phyloP scores from a whole-genome alignment of 1,140 invertebrate species.

The Hormaphis cornu region DNA sequence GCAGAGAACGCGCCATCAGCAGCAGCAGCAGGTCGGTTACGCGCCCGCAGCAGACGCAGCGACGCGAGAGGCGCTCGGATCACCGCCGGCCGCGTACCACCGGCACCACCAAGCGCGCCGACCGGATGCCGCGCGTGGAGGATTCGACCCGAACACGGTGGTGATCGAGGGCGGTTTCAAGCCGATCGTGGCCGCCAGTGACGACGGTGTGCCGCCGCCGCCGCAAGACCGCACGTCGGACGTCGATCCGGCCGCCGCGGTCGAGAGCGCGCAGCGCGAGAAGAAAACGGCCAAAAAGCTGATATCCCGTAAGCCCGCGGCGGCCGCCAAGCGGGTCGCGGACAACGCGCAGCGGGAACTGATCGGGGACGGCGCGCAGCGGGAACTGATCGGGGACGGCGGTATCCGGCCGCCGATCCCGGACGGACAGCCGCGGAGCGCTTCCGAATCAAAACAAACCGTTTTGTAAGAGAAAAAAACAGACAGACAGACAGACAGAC shows the following conservation, averaged over 20 bases:
- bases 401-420: too few species aligned
- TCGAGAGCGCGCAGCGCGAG: not conserved
- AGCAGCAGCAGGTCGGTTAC: not conserved
- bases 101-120: not conserved
- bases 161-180: conserved; percentile 74
- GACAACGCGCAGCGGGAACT: not conserved
- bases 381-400: not conserved
- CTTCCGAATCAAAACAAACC: too few species aligned
- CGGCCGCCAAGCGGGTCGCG: not conserved
- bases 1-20: not conserved
- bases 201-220: not conserved
- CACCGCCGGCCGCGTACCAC: not conserved
- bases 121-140: too few species aligned
- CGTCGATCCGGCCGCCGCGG: not conserved
- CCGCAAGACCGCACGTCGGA: not conserved
- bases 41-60: not conserved
- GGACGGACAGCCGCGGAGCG: too few species aligned
- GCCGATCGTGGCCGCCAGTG: conserved; percentile 53
- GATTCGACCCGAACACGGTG: conserved; percentile 67
- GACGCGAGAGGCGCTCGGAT: too few species aligned
- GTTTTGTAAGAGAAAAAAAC: too few species aligned
- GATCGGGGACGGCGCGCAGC: not conserved
- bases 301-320: not conserved
- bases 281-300: conserved; percentile 16
- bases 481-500: too few species aligned